Percentiles rank a stretch among this genome's conserved stretches.
These are phyloP conservation scores for Dasyornis broadbenti DNA, from an alignment of 2,113 vertebrate genomes.

Conservation along the genomic window DNA sequence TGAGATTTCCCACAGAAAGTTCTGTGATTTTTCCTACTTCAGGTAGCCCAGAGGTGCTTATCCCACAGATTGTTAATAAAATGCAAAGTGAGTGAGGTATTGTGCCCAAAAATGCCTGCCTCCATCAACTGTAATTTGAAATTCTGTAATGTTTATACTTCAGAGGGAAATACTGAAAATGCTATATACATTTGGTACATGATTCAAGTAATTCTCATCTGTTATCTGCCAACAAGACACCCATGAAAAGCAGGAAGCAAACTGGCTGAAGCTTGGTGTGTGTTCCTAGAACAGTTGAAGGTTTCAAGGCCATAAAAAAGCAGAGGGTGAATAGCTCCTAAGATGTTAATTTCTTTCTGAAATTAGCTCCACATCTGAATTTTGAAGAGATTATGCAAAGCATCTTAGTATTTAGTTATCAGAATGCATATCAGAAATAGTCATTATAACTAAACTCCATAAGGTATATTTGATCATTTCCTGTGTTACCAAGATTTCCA, in stretches of 20 bases:
- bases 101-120: neutral
- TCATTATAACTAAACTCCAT: neutral
- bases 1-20: neutral
- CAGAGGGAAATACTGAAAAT: neutral
- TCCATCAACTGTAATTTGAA: neutral
- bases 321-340: neutral
- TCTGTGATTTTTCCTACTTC: neutral
- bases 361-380: conserved; percentile 12
- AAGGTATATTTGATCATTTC: conserved; percentile 7
- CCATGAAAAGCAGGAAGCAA: neutral
- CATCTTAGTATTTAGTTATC: neutral
- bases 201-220: conserved; percentile 10
- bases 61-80: neutral
- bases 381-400: conserved; percentile 16
- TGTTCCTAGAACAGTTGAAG: neutral
- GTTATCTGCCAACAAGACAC: conserved; percentile 17
- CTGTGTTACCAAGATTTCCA: neutral
- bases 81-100: neutral
- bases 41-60: neutral
- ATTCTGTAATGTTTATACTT: neutral
- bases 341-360: conserved; percentile 6
- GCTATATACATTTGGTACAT: neutral
- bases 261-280: neutral
- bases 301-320: conserved; percentile 16
- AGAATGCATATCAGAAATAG: conserved; percentile 17